Base-by-base conservation (phyloP, 2,113 vertebrate species). In the Physeter macrocephalus region DNA sequence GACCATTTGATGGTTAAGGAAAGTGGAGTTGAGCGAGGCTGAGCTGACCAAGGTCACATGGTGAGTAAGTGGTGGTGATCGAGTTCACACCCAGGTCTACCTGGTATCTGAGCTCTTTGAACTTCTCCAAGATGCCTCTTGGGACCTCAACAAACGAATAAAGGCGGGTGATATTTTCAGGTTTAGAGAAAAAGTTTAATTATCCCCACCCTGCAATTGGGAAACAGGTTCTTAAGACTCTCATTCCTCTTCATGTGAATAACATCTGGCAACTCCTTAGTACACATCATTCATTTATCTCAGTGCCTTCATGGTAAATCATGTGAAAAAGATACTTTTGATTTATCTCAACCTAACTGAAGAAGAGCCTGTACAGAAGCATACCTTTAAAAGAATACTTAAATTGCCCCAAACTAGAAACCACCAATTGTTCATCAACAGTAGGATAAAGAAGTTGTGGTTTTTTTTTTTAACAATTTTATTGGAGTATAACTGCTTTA, bases 351-450 rank as follows among this genome's bases (percentile, higher is more conserved):
- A 36, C 13, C n/a, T 84, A 71, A 31, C 14, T 88, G 21, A 90
- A 72, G 25, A 66, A 90, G 39, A 90, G 4, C 14, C 5, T 80
- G 5, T 52, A 17, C 1, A 77, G 21, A 13, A 89, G 71, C 41
- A 34, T 15, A 72, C 14, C 59, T 66, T 92, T 83, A 91, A 87
- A 96, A 92, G n/a, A 43, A 93, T 86, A 69, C 17, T 93, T 78
- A 86, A 31, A 43, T 88, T 13, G 3, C 21, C 83, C n/a, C 34
- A 94, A 93, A n/a, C 27, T 54, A 3, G 59, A 93, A 80, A 93
- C 31, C 49, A 69, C 15, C 39, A 93, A 25, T 57, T 84, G 17
- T 84, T 83, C 81, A 88, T 66, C 57, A 88, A 54, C 14, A 66
- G 15, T 23, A 78, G 62, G 43, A 62, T 20, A 31, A 57, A 75